These are phyloP conservation scores for Onychostruthus taczanowskii DNA, from an alignment of 2,113 vertebrate species.

Conservation along the genomic window DNA sequence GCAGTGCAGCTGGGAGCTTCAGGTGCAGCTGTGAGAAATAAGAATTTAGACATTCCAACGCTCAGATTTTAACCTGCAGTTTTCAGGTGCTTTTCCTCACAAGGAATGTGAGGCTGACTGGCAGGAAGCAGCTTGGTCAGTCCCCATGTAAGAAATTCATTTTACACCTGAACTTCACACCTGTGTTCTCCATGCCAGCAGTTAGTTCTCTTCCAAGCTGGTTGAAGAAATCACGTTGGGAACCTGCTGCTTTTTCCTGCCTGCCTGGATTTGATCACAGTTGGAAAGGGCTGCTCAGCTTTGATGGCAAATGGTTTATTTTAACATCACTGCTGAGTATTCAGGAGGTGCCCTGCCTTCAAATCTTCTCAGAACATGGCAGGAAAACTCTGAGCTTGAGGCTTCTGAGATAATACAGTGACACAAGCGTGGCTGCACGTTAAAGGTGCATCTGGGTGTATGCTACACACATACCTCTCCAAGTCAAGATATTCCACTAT, in stretches of 20 bases:
- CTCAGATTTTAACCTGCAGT: neutral
- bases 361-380: no score
- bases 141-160: fast-evolving
- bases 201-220: neutral
- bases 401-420: fast-evolving
- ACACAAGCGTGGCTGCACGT: fast-evolving
- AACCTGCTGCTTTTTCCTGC: neutral
- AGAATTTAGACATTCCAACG: fast-evolving
- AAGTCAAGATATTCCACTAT: neutral
- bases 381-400: neutral
- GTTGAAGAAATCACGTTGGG: fast-evolving
- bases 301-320: neutral
- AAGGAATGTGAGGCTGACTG: neutral
- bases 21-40: neutral
- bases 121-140: neutral
- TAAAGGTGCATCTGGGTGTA: no score
- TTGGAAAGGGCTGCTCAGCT: neutral
- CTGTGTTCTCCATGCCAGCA: neutral
- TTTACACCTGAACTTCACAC: neutral
- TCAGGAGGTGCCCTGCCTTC: neutral
- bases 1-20: neutral
- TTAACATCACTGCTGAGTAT: neutral
- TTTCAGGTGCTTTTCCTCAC: neutral
- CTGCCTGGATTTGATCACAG: neutral
- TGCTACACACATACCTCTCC: neutral